Base-by-base conservation (phyloP, 2,797 vertebrate species). In the Aldrovandia affinis region DNA sequence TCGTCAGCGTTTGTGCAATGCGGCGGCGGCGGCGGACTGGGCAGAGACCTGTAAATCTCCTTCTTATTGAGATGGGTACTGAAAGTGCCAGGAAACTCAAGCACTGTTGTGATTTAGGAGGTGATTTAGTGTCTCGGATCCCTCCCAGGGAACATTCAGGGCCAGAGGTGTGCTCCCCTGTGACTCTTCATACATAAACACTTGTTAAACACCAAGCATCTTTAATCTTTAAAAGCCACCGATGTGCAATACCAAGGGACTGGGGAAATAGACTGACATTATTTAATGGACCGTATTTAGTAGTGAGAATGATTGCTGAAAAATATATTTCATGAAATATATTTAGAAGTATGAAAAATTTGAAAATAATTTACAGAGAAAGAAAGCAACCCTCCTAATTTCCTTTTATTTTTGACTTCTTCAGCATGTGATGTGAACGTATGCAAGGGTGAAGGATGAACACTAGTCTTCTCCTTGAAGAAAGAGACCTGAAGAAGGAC, bases 81-180 rank as follows among this genome's bases (percentile, higher is more conserved):
- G 73, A 47, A 47, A 42, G n/a, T 44, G 73, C 73, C 73, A 47
- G 73, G 42, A 77, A 77, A 47, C 9, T 9, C 68, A 44, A 78
- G 42, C 3, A 52, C 78, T 63, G 63, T 61, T 55, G 80, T 81
- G 85, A 83, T 89, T 73, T 44, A 83, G 83, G 87, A 87, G 61
- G 83, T 86, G 88, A 87, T 87, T 85, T 88, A 86, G 83, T 80
- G 83, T 90, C 85, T 88, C 85, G 44, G 81, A 82, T 82, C 87
- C 87, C 86, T 89, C 90, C 85, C 55, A 84, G 78, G 89, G 89
- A 90, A 90, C 90, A 89, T 68, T 70, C 55, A 83, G 87, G 83
- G 90, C 83, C 47, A 54, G 86, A 89, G 84, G 83, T 86, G 79
- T 65, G 79, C 81, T 85, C 88, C 68, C 10, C 52, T 82, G n/a